These are phyloP conservation scores for Chrysaora quinquecirrha DNA, from an alignment of 30 jellyfish, hydroid and myxozoan genomes.

Conservation along the genomic window DNA sequence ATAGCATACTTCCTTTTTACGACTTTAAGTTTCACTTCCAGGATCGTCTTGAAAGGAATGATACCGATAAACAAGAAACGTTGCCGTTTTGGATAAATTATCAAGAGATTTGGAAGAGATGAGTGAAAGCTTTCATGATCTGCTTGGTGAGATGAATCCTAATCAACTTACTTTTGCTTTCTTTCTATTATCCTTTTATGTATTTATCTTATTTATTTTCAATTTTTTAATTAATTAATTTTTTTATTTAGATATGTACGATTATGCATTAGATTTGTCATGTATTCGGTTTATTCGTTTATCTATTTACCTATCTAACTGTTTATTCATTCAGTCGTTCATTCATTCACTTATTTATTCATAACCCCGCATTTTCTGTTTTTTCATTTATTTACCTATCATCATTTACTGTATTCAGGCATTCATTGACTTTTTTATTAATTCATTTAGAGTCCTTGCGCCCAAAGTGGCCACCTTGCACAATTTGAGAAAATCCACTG, in stretches of 20 bases:
- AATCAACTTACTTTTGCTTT: neutral
- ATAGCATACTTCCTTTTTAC: neutral
- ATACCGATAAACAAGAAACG: neutral
- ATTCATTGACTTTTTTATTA: too few species aligned
- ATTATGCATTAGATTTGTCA: neutral
- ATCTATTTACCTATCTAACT: too few species aligned
- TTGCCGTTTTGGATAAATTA: conserved; percentile 22
- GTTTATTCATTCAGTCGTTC: too few species aligned
- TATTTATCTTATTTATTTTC: neutral
- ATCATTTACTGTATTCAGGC: too few species aligned
- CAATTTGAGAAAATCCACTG: too few species aligned
- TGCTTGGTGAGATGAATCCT: conserved; percentile 45
- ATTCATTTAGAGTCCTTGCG: too few species aligned
- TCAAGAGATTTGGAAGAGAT: conserved; percentile 20
- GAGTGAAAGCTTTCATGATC: conserved; percentile 38
- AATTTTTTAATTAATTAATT: too few species aligned
- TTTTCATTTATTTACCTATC: too few species aligned
- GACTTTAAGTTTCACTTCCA: neutral
- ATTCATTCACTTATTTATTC: too few species aligned
- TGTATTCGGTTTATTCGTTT: neutral
- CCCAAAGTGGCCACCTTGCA: too few species aligned
- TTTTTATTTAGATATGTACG: neutral
- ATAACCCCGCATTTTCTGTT: too few species aligned
- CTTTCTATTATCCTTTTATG: neutral
- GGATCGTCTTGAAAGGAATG: neutral